Base-by-base conservation (phyloP, 2,888 invertebrate species). In the Microplitis manilae region DNA sequence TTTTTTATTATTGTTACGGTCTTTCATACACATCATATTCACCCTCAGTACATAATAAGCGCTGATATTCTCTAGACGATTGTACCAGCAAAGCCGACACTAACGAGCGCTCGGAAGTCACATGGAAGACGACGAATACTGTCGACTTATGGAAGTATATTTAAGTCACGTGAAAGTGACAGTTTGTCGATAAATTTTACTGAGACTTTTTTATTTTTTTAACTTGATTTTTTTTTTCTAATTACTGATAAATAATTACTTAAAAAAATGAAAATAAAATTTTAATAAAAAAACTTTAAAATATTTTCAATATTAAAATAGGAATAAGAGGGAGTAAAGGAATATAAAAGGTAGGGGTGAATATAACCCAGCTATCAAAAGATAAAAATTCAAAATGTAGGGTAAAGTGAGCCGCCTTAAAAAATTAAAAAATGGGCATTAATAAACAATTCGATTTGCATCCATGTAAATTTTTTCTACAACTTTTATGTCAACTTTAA, bases 81-180 rank as follows among this genome's bases (percentile, higher is more conserved):
- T 50, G 50, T 50, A 50, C 50, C 50, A 8, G 86, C 86, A 88
- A 88, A 89, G 89, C 87, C 87, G 89, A 87, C 90, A 86, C 87
- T 90, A 89, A 90, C 90, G 89, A 90, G 89, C 78, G 81, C 88
- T 85, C 88, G 89, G 87, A 88, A 89, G 88, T 88, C 89, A 89
- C 89, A 88, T 89, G 89, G 87, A 89, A 87, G 84, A 85, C 82
- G 73, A 68, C 79, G 73, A 81, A 78, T 78, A 76, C 73, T 78
- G 72, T 79, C 79, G 80, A 79, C 72, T 75, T 50, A 50, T 50
- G 50, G 50, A 73, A 71, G 71, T 80, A 77, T 79, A 67, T 75
- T 71, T 71, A 74, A 79, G 84, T 86, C 86, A 85, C 85, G 84
- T 86, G 85, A 82, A 85, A 81, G 80, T 86, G 87, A 87, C 86